phyloP scores from a whole-genome alignment of 2,113 vertebrate species.

The Pionites leucogaster region DNA sequence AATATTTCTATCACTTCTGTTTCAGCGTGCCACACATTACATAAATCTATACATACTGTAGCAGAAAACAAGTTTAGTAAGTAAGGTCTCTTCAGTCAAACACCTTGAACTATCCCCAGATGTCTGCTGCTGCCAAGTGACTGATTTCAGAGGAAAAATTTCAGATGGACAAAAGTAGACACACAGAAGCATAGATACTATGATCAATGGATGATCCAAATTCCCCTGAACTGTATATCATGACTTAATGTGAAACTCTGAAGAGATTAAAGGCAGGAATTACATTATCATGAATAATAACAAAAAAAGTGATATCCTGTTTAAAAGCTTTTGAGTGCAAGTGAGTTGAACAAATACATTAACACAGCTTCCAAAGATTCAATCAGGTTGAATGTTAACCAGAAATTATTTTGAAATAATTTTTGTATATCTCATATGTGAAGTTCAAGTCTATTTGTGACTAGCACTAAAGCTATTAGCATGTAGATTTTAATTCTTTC shows the following conservation, averaged over 20 bases:
- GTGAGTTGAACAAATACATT: slow-evolving; percentile 78
- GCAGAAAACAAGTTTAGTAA: slow-evolving; percentile 83
- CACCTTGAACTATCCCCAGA: slow-evolving; percentile 68
- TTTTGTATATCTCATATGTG: slow-evolving; percentile 42
- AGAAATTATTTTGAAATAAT: slow-evolving; percentile 78
- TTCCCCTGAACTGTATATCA: slow-evolving; percentile 86
- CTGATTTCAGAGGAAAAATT: slow-evolving; percentile 82
- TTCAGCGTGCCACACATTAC: slow-evolving; percentile 83
- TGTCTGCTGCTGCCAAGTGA: slow-evolving; percentile 83
- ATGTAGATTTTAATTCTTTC: slow-evolving; percentile 72
- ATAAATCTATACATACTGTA: slow-evolving; percentile 81
- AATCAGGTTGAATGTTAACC: slow-evolving; percentile 68
- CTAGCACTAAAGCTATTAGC: slow-evolving; percentile 65
- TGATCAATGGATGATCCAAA: slow-evolving; percentile 89
- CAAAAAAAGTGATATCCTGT: slow-evolving; percentile 76
- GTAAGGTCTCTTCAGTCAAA: slow-evolving; percentile 84
- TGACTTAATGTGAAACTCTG: slow-evolving; percentile 88
- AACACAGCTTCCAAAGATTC: slow-evolving; percentile 72
- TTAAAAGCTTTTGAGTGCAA: slow-evolving; percentile 76
- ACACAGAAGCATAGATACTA: slow-evolving; percentile 81
- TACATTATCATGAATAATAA: slow-evolving; percentile 77
- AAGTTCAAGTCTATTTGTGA: slow-evolving; percentile 64
- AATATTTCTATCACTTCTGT: slow-evolving; percentile 79
- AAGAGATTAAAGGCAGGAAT: slow-evolving; percentile 81
- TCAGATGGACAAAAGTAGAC: slow-evolving; percentile 87